Evolutionary conservation across 2,888 invertebrate genomes (phyloP).

Genomic region (Mimumesa dahlbomi): DNA sequence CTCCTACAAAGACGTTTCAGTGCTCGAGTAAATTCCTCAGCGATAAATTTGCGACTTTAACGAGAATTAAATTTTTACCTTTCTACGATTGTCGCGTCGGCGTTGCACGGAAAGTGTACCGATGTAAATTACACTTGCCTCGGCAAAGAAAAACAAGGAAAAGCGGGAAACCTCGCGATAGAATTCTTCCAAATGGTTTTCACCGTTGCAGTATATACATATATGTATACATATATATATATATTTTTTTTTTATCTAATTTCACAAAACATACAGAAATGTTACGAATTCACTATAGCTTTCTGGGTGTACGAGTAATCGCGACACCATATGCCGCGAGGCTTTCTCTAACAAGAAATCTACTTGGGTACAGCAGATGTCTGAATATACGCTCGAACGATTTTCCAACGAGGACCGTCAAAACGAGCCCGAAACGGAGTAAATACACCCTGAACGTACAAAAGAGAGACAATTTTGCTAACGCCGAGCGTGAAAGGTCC

Average conservation of each 20-base stretch:
- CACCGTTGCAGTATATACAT: neutral
- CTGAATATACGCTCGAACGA: slow-evolving; percentile 60
- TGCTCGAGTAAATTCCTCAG: slow-evolving; percentile 30
- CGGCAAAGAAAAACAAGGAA: too few species aligned
- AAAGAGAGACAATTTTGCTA: slow-evolving; percentile 68
- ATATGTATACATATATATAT: neutral
- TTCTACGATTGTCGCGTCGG: slow-evolving; percentile 8
- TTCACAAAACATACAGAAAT: too few species aligned
- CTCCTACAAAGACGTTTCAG: slow-evolving; percentile 33
- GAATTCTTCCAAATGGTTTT: too few species aligned
- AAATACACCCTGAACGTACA: slow-evolving; percentile 62
- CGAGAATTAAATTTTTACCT: slow-evolving; percentile 47
- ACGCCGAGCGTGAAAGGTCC: slow-evolving; percentile 65
- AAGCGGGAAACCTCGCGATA: too few species aligned
- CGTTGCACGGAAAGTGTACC: neutral
- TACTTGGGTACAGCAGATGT: slow-evolving; percentile 64
- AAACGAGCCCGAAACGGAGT: slow-evolving; percentile 59
- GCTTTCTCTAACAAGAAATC: slow-evolving; percentile 5
- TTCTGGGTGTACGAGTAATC: slow-evolving; percentile 40
- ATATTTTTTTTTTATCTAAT: neutral
- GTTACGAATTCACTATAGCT: too few species aligned
- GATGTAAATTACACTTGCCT: neutral
- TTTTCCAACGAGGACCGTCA: slow-evolving; percentile 60
- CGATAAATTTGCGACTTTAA: slow-evolving; percentile 49
- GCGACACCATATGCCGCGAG: slow-evolving; percentile 8